phyloP scores from a whole-genome alignment of 2,888 invertebrate species.

The Orthosia gothica region DNA sequence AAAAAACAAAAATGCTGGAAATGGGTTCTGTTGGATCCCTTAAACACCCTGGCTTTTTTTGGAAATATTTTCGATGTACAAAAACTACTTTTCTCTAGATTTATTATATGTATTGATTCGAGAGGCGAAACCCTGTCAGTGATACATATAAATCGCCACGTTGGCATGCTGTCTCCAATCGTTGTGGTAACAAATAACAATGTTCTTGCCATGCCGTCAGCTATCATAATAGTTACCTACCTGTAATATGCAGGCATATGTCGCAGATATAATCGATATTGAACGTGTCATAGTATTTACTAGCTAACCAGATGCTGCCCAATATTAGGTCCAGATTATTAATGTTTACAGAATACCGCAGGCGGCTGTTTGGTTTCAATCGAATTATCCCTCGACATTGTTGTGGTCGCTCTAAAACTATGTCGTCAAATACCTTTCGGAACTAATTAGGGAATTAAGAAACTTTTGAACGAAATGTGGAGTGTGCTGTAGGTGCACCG shows the following conservation, averaged over 20 bases:
- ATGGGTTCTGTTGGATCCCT: too few species aligned
- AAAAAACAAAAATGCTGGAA: too few species aligned
- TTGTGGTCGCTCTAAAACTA: constrained; percentile 1
- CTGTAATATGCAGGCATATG: background rate
- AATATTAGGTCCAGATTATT: constrained; percentile 24
- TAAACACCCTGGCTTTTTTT: too few species aligned
- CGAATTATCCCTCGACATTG: constrained; percentile 1
- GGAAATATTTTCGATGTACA: too few species aligned
- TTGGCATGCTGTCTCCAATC: background rate
- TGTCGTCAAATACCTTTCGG: constrained; percentile 23
- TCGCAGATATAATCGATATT: background rate
- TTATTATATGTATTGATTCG: too few species aligned
- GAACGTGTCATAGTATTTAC: background rate
- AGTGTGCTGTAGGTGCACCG: too few species aligned
- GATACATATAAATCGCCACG: background rate
- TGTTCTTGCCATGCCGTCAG: background rate
- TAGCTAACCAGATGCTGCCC: background rate
- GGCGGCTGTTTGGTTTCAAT: constrained; percentile 17
- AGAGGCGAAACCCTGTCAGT: background rate
- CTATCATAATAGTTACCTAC: background rate
- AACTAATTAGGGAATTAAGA: background rate
- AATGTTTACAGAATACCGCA: constrained; percentile 14
- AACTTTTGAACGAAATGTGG: too few species aligned
- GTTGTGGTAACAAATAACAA: background rate
- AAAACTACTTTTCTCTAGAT: too few species aligned